Conservation (phyloP, 2,888 invertebrate species). For the Heliconius hortense region DNA sequence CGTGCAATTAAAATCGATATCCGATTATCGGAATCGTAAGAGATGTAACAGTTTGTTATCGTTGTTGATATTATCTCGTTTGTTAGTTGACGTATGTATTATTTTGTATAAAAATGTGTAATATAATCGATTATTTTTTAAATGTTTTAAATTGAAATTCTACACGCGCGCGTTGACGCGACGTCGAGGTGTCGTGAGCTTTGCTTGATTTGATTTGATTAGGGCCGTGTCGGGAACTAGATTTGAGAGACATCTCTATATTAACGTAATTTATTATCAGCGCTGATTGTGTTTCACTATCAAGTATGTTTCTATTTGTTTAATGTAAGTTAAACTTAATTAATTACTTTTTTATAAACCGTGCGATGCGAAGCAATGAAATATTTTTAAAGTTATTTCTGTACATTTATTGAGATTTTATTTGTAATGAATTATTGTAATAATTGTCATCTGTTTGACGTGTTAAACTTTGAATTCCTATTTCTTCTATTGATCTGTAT, state of each 20-base stretch:
- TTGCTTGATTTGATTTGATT: neutral
- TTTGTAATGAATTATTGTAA: neutral
- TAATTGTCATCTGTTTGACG: neutral
- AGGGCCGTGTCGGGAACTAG: neutral
- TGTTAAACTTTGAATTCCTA: neutral
- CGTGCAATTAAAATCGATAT: neutral
- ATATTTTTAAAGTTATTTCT: constrained; percentile 3
- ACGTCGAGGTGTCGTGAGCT: neutral
- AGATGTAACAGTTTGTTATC: constrained; percentile 12
- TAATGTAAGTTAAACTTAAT: neutral
- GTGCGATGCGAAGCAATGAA: constrained; percentile 5
- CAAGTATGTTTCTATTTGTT: neutral
- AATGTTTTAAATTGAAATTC: constrained; percentile 22
- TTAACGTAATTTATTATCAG: neutral
- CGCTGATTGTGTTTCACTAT: constrained; percentile 1
- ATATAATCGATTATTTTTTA: constrained; percentile 21
- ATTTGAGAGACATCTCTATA: neutral
- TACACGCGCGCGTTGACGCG: constrained; percentile 12
- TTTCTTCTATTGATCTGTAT: neutral
- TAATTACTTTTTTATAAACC: neutral
- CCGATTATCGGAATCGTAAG: neutral
- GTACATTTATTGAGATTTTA: constrained; percentile 5
- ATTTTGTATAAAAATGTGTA: neutral
- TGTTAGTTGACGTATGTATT: neutral
- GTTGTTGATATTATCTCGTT: neutral